Conservation (phyloP, 2,113 vertebrate species). For the Mus musculus region GRCm39 chrX:129249001-129249500, state of each 20-base stretch:
- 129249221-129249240: neutral
- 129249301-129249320: neutral
- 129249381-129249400: neutral
- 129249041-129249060: too few species aligned
- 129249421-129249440: neutral
- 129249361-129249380: neutral
- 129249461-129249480: neutral
- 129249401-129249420: neutral
- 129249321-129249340: neutral
- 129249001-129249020: too few species aligned
- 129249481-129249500: neutral
- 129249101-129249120: too few species aligned
- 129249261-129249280: neutral
- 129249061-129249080: too few species aligned
- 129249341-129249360: neutral
- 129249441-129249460: neutral
- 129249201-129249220: neutral
- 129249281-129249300: neutral
- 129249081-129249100: too few species aligned
- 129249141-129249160: neutral
- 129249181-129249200: neutral
- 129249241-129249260: neutral
- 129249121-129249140: too few species aligned
- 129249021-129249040: too few species aligned
- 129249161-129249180: neutral